These are phyloP conservation scores for Eretmochelys imbricata DNA, from an alignment of 2,113 vertebrate species.

Conservation along the genomic window DNA sequence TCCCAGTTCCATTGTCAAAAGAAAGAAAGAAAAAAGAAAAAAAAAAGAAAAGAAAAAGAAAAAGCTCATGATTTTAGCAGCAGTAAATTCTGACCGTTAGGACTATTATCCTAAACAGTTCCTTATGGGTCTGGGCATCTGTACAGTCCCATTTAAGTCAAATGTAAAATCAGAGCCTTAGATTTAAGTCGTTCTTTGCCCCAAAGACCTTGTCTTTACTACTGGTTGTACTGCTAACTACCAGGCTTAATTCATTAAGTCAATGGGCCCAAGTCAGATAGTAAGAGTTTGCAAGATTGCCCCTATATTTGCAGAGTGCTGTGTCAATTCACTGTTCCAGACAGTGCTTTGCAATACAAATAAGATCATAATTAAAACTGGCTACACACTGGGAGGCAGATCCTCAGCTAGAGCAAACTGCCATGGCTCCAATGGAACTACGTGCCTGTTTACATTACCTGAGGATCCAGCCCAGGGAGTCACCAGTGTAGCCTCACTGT, in stretches of 20 bases:
- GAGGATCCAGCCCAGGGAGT: not conserved
- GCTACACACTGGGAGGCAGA: not conserved
- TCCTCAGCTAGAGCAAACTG: not conserved
- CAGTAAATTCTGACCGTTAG: slow-evolving; percentile 4
- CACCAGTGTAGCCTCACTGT: not conserved
- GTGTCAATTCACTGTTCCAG: not conserved
- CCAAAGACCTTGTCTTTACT: slow-evolving; percentile 21
- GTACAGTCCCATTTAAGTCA: not conserved
- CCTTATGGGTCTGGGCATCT: not conserved
- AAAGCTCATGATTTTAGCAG: not conserved
- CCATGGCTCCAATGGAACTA: not conserved
- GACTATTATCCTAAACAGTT: not conserved
- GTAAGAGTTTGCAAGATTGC: not conserved
- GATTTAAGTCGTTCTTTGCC: not conserved
- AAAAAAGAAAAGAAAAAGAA: not conserved
- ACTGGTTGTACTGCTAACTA: not conserved
- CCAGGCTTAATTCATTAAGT: slow-evolving; percentile 36
- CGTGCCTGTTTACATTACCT: not conserved
- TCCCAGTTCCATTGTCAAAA: not conserved
- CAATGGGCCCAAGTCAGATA: not conserved
- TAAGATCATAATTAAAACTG: not conserved
- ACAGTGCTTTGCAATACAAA: not conserved
- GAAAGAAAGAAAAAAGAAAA: no score
- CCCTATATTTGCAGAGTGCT: not conserved
- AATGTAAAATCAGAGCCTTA: not conserved